Conservation (phyloP, 1,140 invertebrate genomes). For the Zaprionus tsacasi region DNA sequence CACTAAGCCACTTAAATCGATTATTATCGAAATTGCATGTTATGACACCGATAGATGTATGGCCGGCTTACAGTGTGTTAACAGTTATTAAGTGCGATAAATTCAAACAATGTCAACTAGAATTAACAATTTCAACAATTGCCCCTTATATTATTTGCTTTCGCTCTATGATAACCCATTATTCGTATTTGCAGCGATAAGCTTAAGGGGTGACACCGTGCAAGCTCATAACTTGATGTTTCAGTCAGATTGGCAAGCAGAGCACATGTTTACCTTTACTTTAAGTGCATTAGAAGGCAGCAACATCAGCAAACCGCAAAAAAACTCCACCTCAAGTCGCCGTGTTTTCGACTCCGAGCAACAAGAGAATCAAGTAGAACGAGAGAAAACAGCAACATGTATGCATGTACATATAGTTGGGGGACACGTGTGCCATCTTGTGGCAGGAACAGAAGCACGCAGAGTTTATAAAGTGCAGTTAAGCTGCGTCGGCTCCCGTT, state of each 20-base stretch:
- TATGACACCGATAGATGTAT: too few relatives aligned
- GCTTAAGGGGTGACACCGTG: conserved; percentile 1
- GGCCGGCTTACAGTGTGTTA: too few relatives aligned
- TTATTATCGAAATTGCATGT: background rate
- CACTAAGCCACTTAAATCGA: background rate
- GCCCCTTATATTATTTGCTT: background rate
- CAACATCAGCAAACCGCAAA: conserved; percentile 12
- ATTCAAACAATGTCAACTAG: background rate
- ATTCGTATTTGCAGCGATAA: conserved; percentile 22
- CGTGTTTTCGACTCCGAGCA: background rate
- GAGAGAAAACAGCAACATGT: background rate
- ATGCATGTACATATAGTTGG: background rate
- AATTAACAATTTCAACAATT: background rate
- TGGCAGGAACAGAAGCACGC: conserved; percentile 1
- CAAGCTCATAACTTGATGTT: conserved; percentile 15
- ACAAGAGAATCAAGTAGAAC: background rate
- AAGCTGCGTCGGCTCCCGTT: conserved; percentile 22
- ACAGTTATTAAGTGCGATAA: background rate
- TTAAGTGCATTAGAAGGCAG: conserved; percentile 48
- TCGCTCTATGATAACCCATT: background rate
- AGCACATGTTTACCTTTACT: conserved; percentile 44
- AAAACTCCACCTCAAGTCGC: conserved; percentile 26
- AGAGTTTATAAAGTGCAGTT: conserved; percentile 37
- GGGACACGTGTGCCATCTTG: conserved; percentile 15
- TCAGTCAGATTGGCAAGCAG: conserved; percentile 40